phyloP scores from a whole-genome alignment of 2,113 vertebrate genomes.

The Myrmecobius fasciatus region DNA sequence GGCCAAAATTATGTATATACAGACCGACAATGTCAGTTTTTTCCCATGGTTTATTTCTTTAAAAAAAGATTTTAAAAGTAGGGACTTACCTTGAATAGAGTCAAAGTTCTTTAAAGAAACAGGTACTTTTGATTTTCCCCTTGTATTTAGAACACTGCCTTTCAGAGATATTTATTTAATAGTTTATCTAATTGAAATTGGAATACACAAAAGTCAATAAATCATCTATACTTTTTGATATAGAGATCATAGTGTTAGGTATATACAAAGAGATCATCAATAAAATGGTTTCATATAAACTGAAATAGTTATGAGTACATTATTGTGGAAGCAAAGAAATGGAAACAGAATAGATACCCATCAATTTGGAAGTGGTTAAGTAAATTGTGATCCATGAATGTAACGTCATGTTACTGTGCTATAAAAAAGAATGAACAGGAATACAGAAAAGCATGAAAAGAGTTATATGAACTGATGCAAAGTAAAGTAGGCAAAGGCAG shows the following conservation, averaged over 20 bases:
- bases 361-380: neutral
- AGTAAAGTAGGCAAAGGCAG: neutral
- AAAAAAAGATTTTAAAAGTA: too few relatives aligned
- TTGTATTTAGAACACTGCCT: too few relatives aligned
- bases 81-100: too few relatives aligned
- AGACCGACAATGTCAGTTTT: too few relatives aligned
- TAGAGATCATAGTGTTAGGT: neutral
- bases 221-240: neutral
- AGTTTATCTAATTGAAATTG: too few relatives aligned
- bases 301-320: neutral
- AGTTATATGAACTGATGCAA: neutral
- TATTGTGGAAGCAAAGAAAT: neutral
- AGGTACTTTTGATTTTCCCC: too few relatives aligned
- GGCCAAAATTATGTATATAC: too few relatives aligned
- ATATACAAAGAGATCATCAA: neutral
- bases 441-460: neutral
- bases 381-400: neutral
- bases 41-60: too few relatives aligned
- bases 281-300: neutral
- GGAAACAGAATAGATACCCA: neutral
- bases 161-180: too few relatives aligned
- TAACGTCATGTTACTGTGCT: neutral
- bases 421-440: neutral
- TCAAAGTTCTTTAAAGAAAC: too few relatives aligned
- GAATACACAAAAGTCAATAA: neutral